A percentile compares a stretch with the other conserved stretches of the same genome.
Evolutionary conservation across 2,888 invertebrate species (phyloP).

Genomic region (Pegoplata infirma): DNA sequence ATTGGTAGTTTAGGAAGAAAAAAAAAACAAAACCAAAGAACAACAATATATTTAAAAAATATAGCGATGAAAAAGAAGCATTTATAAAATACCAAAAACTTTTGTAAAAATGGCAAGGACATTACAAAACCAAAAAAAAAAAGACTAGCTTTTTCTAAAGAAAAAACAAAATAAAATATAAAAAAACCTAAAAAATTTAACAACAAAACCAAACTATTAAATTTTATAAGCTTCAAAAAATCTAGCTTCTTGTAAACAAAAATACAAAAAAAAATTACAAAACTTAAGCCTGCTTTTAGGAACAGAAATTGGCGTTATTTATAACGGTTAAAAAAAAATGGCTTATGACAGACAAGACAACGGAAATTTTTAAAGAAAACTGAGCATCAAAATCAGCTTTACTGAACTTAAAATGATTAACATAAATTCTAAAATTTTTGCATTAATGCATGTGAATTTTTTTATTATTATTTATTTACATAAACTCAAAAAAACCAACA

Average conservation of each 20-base stretch:
- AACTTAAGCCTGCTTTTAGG: constrained; percentile 33
- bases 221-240: constrained; percentile 54
- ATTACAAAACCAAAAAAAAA: too few relatives aligned
- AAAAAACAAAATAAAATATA: too few relatives aligned
- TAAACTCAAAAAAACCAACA: constrained; percentile 31
- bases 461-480: constrained; percentile 52
- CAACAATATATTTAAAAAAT: constrained; percentile 20
- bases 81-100: constrained; percentile 48
- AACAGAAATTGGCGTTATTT: neutral
- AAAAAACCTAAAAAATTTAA: too few relatives aligned
- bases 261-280: constrained; percentile 5
- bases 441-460: constrained; percentile 57
- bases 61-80: constrained; percentile 52
- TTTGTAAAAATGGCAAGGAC: constrained; percentile 38
- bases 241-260: constrained; percentile 48
- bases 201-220: too few relatives aligned
- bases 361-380: constrained; percentile 4
- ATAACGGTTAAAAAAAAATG: neutral
- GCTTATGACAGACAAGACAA: too few relatives aligned
- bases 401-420: constrained; percentile 60
- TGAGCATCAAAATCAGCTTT: constrained; percentile 58
- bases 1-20: constrained; percentile 43
- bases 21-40: neutral
- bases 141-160: constrained; percentile 55
- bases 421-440: constrained; percentile 62